A percentile compares a stretch with the other conserved stretches of the same genome.
These are phyloP conservation scores for Monopis laevigella DNA, from an alignment of 2,888 invertebrate genomes.

Conservation along the genomic window DNA sequence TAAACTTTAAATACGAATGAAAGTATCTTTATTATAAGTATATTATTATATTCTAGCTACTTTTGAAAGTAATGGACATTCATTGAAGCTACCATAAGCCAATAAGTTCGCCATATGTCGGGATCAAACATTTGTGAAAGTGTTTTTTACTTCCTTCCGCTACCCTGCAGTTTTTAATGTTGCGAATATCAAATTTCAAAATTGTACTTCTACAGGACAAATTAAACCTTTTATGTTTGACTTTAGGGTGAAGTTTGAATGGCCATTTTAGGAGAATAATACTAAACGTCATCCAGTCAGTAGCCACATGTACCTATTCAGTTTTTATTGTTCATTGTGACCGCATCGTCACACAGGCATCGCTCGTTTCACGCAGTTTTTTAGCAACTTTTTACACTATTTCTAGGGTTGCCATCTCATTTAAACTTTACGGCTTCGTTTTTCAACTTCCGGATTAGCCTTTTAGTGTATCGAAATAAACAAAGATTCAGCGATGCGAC, in stretches of 20 bases:
- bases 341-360: slow-evolving; percentile 37
- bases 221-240: slow-evolving; percentile 14
- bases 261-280: background rate
- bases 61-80: too few species aligned
- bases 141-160: slow-evolving; percentile 65
- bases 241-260: background rate
- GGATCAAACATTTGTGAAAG: slow-evolving; percentile 46
- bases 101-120: slow-evolving; percentile 38
- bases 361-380: too few species aligned
- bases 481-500: too few species aligned
- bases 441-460: slow-evolving; percentile 36
- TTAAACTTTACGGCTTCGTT: slow-evolving; percentile 51
- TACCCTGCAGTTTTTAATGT: slow-evolving; percentile 58
- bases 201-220: slow-evolving; percentile 12
- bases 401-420: slow-evolving; percentile 43
- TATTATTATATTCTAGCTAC: too few species aligned
- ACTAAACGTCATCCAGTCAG: slow-evolving; percentile 32
- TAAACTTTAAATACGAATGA: too few species aligned
- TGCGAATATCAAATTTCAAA: slow-evolving; percentile 59
- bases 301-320: slow-evolving; percentile 59
- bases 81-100: too few species aligned
- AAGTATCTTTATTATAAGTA: too few species aligned
- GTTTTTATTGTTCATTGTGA: slow-evolving; percentile 41
- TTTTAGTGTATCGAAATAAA: too few species aligned
- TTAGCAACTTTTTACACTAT: too few species aligned